Percentiles rank a stretch among this genome's conserved stretches.
These are phyloP conservation scores for Hyles euphorbiae DNA, from an alignment of 1,140 invertebrate genomes.

Conservation along the genomic window DNA sequence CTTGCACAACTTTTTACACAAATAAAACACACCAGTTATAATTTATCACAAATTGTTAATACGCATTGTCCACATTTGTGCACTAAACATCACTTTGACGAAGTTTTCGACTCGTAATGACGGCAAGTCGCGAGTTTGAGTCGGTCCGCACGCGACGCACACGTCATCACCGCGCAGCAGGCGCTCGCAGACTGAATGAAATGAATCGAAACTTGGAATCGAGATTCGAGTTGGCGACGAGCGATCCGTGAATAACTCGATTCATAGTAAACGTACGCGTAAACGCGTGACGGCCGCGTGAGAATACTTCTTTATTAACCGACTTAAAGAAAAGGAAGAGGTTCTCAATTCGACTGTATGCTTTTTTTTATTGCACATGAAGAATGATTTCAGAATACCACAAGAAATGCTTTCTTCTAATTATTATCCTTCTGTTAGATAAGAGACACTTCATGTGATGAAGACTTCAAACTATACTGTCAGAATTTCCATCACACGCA, in stretches of 20 bases:
- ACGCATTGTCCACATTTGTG: constrained; percentile 19
- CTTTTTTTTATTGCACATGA: too few species aligned
- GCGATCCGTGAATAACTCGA: constrained; percentile 13
- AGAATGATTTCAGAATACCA: too few species aligned
- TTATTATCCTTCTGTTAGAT: too few species aligned
- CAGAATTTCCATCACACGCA: too few species aligned
- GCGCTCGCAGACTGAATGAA: constrained; percentile 44
- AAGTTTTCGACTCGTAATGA: constrained; percentile 15
- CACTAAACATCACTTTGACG: constrained; percentile 30
- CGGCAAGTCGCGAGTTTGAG: background rate
- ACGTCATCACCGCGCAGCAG: constrained; percentile 29
- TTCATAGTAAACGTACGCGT: constrained; percentile 5
- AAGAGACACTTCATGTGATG: too few species aligned
- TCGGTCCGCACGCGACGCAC: constrained; percentile 6
- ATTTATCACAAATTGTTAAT: constrained; percentile 19
- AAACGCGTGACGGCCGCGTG: too few species aligned
- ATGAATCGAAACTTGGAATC: constrained; percentile 17
- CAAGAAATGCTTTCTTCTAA: too few species aligned
- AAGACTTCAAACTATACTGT: too few species aligned
- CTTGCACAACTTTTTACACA: constrained; percentile 22
- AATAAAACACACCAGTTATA: constrained; percentile 14
- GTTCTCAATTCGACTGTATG: too few species aligned
- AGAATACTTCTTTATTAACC: too few species aligned
- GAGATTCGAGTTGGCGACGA: constrained; percentile 10
- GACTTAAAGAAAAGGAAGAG: too few species aligned